Evolutionary conservation across 2,797 vertebrate genomes (phyloP), one percentile per base, ranked within the genome.

Genomic region (Tinamus major): DNA sequence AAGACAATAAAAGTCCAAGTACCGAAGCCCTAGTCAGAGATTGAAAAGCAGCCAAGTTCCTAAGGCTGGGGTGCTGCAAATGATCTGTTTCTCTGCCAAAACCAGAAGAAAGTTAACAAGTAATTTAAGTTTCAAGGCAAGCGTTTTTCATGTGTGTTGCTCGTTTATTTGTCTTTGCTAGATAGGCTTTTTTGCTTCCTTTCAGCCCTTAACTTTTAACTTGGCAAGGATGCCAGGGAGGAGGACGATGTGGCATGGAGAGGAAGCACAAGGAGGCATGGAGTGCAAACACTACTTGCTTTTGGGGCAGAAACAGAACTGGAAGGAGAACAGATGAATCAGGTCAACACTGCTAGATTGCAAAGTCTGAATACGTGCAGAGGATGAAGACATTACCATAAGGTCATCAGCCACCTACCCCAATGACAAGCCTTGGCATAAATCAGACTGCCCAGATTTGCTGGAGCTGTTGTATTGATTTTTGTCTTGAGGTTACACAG

Each of bases 61-160:
- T 79, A 26, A 83, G 62, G 37, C 64, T 79, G 81, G 37, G 65
- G 27, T 42, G 42, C 55, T 78, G 69, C 37, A 94, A 94, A 95
- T 83, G 65, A 93, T 83, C 69, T 42, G 29, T 90, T 93, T 87
- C 69, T 62, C 86, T 94, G 81, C 41, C 84, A 93, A 92, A 91
- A 55, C n/a, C 55, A 64, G 46, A 65, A 68, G 37, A 82, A 92
- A 94, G 88, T 85, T 85, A 94, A 75, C 79, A 93, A 80, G 62
- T 46, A 87, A 94, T 90, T 89, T 80, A 90, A 89, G 68, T 89
- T 95, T 93, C 90, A 90, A 94, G 90, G 88, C 68, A 85, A 94
- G 41, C 18, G 18, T 1, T 70, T 93, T 89, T 69, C 13, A 2
- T 18, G 41, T 42, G 65, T 10, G 1, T 3, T 75, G 41, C 42